These are phyloP conservation scores for Andrena chrysosceles DNA, from an alignment of 2,888 invertebrate genomes.

Conservation along the genomic window DNA sequence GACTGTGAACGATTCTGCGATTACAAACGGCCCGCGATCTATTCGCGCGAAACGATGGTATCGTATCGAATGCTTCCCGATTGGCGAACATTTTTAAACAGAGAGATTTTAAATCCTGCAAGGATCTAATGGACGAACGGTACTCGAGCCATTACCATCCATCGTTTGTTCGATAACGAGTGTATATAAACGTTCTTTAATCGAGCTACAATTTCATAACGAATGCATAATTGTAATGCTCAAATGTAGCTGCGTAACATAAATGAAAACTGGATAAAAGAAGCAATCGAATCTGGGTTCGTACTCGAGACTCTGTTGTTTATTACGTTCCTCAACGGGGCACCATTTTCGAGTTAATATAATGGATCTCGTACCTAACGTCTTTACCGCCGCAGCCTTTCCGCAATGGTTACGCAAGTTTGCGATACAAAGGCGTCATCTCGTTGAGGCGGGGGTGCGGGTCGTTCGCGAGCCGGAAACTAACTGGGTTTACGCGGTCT, in stretches of 20 bases:
- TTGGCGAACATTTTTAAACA: neutral
- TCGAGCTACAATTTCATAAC: constrained; percentile 11
- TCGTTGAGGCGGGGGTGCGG: neutral
- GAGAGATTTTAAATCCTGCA: constrained; percentile 1
- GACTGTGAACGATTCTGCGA: constrained; percentile 11
- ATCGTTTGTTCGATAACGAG: constrained; percentile 1
- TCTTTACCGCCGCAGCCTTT: constrained; percentile 1
- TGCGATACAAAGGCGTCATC: constrained; percentile 30
- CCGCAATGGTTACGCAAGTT: constrained; percentile 23
- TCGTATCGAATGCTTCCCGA: neutral
- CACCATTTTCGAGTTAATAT: constrained; percentile 6
- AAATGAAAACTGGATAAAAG: neutral
- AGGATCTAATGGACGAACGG: neutral
- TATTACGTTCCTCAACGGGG: neutral
- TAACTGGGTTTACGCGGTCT: constrained; percentile 48
- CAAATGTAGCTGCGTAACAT: no score
- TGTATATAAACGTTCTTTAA: constrained; percentile 7
- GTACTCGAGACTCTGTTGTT: neutral
- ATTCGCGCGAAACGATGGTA: neutral
- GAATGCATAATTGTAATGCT: no score
- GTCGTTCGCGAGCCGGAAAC: constrained; percentile 9
- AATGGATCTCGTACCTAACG: constrained; percentile 8
- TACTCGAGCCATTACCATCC: neutral
- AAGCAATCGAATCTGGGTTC: neutral
- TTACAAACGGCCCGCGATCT: constrained; percentile 8